Conservation (phyloP, 2,888 invertebrate genomes). For the Bellardia bayeri region DNA sequence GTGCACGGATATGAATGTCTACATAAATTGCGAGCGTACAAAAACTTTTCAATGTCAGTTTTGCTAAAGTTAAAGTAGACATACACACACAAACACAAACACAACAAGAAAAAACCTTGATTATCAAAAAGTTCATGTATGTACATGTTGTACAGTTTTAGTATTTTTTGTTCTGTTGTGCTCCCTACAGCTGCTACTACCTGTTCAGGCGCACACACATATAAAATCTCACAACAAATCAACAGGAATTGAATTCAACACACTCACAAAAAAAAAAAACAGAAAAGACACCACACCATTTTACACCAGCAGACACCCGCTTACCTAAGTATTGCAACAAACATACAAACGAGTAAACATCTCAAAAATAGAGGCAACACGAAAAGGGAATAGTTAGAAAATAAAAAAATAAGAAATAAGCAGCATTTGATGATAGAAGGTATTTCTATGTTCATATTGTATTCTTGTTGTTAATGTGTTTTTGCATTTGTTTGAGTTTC, state of each 20-base stretch:
- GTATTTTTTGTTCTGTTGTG: conserved; percentile 9
- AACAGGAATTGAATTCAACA: conserved; percentile 54
- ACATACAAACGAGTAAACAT: background rate
- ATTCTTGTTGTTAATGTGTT: background rate
- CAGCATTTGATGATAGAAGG: background rate
- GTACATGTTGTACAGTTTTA: conserved; percentile 26
- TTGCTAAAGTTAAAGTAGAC: conserved; percentile 26
- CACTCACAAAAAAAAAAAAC: background rate
- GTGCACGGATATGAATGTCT: background rate
- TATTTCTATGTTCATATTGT: background rate
- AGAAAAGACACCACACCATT: background rate
- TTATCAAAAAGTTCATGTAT: conserved; percentile 61
- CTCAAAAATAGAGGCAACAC: background rate
- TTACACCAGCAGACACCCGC: background rate
- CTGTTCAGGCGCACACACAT: conserved; percentile 17
- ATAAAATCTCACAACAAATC: conserved; percentile 22
- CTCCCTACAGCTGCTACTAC: conserved; percentile 34
- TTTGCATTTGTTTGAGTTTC: background rate
- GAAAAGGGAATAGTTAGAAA: background rate
- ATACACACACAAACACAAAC: background rate
- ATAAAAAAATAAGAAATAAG: background rate
- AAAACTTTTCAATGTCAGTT: conserved; percentile 65
- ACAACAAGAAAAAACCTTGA: conserved; percentile 48
- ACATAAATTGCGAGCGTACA: background rate
- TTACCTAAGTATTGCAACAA: background rate